These are phyloP conservation scores for Rhogogaster chlorosoma DNA, from an alignment of 2,888 invertebrate genomes.

Conservation along the genomic window DNA sequence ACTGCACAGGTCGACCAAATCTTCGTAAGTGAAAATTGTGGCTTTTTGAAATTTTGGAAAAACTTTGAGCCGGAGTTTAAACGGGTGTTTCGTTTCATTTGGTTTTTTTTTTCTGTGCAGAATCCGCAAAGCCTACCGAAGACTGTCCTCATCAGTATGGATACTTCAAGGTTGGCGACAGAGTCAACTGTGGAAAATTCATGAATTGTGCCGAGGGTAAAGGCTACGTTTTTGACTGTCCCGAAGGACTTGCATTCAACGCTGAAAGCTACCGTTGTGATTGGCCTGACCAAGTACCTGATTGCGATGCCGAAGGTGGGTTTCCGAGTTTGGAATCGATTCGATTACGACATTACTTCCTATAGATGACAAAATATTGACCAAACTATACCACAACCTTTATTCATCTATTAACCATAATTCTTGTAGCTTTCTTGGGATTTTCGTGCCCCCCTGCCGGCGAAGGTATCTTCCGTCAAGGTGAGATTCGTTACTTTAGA, in stretches of 20 bases:
- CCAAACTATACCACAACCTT: background rate
- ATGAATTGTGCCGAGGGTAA: slow-evolving; percentile 91
- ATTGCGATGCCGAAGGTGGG: slow-evolving; percentile 90
- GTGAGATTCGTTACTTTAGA: slow-evolving; percentile 80
- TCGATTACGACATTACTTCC: background rate
- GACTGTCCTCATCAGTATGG: slow-evolving; percentile 93
- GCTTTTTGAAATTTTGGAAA: slow-evolving; percentile 1
- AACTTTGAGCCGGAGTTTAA: background rate
- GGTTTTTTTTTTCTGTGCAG: slow-evolving; percentile 76
- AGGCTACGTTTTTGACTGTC: slow-evolving; percentile 87
- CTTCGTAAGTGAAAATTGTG: slow-evolving; percentile 69
- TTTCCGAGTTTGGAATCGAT: slow-evolving; percentile 17
- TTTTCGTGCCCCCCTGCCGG: slow-evolving; percentile 87
- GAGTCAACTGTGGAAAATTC: slow-evolving; percentile 87
- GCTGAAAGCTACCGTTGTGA: slow-evolving; percentile 88
- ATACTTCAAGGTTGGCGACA: slow-evolving; percentile 86
- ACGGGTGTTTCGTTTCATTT: slow-evolving; percentile 30
- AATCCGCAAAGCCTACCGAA: slow-evolving; percentile 86
- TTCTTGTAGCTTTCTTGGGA: slow-evolving; percentile 84
- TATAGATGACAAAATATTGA: background rate
- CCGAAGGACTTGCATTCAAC: slow-evolving; percentile 91
- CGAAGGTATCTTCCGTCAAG: slow-evolving; percentile 75
- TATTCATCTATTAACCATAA: background rate
- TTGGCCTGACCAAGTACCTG: slow-evolving; percentile 91
- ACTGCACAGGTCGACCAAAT: slow-evolving; percentile 85